Conservation (phyloP, 2,113 vertebrate genomes). For the human region GRCh38 chr6:90676001-90676500, state of each 20-base stretch:
- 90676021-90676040: conserved; percentile 62
- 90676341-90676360: background rate
- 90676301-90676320: background rate
- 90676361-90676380: background rate
- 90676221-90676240: background rate
- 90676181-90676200: conserved; percentile 9
- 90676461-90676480: background rate
- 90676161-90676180: background rate
- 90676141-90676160: background rate
- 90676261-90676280: conserved; percentile 10
- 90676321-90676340: background rate
- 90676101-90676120: conserved; percentile 46
- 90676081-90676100: conserved; percentile 37
- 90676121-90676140: conserved; percentile 21
- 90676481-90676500: background rate
- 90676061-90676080: background rate
- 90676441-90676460: conserved; percentile 52
- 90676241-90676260: background rate
- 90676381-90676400: background rate
- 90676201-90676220: background rate
- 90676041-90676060: conserved; percentile 59
- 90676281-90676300: background rate
- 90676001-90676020: conserved; percentile 39
- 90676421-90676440: background rate
- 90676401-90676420: background rate